A percentile compares a stretch with the other conserved stretches of the same genome.
These are phyloP conservation scores for Orius insidiosus DNA, from an alignment of 1,140 invertebrate species.

Conservation along the genomic window DNA sequence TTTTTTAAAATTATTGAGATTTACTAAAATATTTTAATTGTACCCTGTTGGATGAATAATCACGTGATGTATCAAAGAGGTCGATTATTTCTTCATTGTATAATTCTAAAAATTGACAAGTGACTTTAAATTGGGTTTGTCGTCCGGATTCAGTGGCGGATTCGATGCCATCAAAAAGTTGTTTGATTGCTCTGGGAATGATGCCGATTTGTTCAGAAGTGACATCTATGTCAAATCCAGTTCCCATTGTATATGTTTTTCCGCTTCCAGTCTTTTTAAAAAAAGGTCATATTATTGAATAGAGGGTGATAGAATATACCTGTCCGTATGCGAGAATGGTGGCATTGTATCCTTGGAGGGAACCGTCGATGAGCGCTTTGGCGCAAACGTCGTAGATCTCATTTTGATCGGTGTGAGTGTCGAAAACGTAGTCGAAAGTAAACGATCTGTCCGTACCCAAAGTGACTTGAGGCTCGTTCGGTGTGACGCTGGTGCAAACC, in stretches of 20 bases:
- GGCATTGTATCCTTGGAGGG: slow-evolving; percentile 85
- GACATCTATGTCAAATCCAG: slow-evolving; percentile 77
- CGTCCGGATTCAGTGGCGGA: slow-evolving; percentile 36
- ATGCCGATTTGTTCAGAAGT: slow-evolving; percentile 63
- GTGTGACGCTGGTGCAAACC: slow-evolving; percentile 74
- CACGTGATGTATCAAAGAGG: slow-evolving; percentile 57
- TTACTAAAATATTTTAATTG: slow-evolving; percentile 15
- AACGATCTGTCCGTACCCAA: slow-evolving; percentile 88
- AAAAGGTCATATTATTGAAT: no score
- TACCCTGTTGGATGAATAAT: slow-evolving; percentile 35
- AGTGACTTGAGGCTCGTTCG: slow-evolving; percentile 77
- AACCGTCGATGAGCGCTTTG: slow-evolving; percentile 64
- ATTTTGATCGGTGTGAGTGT: slow-evolving; percentile 52
- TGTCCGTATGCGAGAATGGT: slow-evolving; percentile 94
- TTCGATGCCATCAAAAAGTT: slow-evolving; percentile 72
- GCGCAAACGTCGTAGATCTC: slow-evolving; percentile 82
- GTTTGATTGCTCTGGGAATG: slow-evolving; percentile 80
- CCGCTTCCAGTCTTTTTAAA: slow-evolving; percentile 93
- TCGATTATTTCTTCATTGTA: slow-evolving; percentile 96
- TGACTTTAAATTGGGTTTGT: slow-evolving; percentile 20
- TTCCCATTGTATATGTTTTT: slow-evolving; percentile 98
- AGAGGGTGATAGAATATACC: slow-evolving; percentile 27
- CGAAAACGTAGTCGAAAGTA: slow-evolving; percentile 95
- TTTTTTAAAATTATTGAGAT: slow-evolving; percentile 5
- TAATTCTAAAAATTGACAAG: slow-evolving; percentile 77